Evolutionary conservation across 2,797 vertebrate species (phyloP).

Genomic region (Loris lydekkerianus): DNA sequence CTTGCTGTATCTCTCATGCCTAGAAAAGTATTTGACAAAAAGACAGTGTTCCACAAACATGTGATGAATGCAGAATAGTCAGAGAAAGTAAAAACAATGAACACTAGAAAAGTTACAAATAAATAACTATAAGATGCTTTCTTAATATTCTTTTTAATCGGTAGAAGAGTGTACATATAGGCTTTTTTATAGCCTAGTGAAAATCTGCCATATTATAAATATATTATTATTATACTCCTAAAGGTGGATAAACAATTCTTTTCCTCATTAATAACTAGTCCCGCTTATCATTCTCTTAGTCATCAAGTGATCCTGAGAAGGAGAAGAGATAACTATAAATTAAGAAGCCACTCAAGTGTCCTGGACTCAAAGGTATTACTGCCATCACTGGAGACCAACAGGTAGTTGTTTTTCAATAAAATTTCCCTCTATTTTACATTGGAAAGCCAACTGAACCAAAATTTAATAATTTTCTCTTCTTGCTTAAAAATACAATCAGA

Average conservation of each 20-base stretch:
- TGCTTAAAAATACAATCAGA: neutral
- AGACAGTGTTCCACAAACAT: neutral
- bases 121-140: conserved; percentile 7
- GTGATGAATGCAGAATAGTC: neutral
- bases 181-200: neutral
- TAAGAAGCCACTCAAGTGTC: neutral
- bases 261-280: neutral
- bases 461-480: conserved; percentile 15
- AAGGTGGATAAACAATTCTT: neutral
- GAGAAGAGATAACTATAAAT: neutral
- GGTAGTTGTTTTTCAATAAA: neutral
- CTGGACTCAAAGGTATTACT: neutral
- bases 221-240: neutral
- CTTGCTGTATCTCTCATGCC: neutral
- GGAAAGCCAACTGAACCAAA: neutral
- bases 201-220: neutral
- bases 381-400: neutral
- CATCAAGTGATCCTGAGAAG: neutral
- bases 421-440: neutral
- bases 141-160: neutral
- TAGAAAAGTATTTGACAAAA: neutral
- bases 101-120: neutral
- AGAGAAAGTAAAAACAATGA: neutral
- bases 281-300: neutral
- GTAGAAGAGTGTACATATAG: neutral